Conservation (phyloP, 2,113 vertebrate species). For the Oenanthe oenanthe region DNA sequence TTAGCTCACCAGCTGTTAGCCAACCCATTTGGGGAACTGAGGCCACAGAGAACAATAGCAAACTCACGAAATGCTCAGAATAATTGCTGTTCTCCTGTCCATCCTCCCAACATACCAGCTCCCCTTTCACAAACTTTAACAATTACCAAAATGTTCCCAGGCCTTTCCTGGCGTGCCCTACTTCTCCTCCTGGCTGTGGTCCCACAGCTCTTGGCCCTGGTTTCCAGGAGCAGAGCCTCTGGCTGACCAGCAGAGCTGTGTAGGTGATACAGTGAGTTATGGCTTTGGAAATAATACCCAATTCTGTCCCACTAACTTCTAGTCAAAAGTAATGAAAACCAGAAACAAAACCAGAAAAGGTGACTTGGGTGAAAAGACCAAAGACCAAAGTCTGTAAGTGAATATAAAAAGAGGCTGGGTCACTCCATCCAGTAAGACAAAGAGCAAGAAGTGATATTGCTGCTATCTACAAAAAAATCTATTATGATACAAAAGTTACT, state of each 20-base stretch:
- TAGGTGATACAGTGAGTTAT: background rate
- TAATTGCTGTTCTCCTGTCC: background rate
- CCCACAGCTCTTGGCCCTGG: background rate
- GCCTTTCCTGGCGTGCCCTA: background rate
- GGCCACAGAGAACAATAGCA: background rate
- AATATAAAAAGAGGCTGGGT: background rate
- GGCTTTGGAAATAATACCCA: background rate
- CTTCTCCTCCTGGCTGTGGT: constrained; percentile 1
- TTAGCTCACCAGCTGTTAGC: background rate
- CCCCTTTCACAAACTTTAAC: background rate
- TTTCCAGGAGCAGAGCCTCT: background rate
- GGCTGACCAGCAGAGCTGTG: background rate
- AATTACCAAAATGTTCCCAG: constrained; percentile 17
- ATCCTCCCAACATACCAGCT: background rate
- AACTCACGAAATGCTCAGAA: background rate
- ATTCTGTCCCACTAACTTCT: background rate
- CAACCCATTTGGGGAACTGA: background rate
- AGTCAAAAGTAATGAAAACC: background rate
- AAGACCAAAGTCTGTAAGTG: background rate
- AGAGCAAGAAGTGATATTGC: background rate
- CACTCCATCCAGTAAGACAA: background rate
- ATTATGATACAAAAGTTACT: background rate
- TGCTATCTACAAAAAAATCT: background rate
- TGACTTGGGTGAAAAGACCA: background rate
- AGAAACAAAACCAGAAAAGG: background rate